Conservation (phyloP, 2,888 invertebrate genomes). For the Anoplius nigerrimus region DNA sequence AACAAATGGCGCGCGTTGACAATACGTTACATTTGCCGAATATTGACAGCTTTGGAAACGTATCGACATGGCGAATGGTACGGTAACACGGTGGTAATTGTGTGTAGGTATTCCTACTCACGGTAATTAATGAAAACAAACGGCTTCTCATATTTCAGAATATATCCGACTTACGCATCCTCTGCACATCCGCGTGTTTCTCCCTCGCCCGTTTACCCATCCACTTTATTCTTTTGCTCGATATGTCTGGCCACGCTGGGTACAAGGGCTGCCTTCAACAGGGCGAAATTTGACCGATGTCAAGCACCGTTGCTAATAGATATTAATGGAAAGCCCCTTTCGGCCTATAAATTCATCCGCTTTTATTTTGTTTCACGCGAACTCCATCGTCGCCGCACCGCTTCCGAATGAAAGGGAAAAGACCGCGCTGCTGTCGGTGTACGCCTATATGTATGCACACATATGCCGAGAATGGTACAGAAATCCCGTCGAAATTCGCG, state of each 20-base stretch:
- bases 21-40: conserved; percentile 7
- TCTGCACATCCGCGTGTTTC: conserved; percentile 8
- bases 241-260: conserved; percentile 18
- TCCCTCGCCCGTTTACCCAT: conserved; percentile 13
- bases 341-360: conserved; percentile 39
- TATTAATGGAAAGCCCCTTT: conserved; percentile 53
- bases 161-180: conserved; percentile 35
- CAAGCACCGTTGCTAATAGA: conserved; percentile 54
- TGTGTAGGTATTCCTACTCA: conserved; percentile 3
- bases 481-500: conserved; percentile 25
- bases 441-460: neutral
- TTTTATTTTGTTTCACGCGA: conserved; percentile 31
- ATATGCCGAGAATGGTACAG: conserved; percentile 6
- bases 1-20: neutral
- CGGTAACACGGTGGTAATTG: neutral
- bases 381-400: conserved; percentile 12
- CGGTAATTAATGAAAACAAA: conserved; percentile 59
- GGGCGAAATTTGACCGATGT: conserved; percentile 44
- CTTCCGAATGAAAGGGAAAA: conserved; percentile 23
- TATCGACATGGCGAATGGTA: conserved; percentile 10
- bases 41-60: conserved; percentile 34
- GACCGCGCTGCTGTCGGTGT: conserved; percentile 13
- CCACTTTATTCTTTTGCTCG: conserved; percentile 2
- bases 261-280: conserved; percentile 18
- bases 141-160: conserved; percentile 47